phyloP scores from a whole-genome alignment of 2,888 invertebrate genomes.

The Anoplius nigerrimus region DNA sequence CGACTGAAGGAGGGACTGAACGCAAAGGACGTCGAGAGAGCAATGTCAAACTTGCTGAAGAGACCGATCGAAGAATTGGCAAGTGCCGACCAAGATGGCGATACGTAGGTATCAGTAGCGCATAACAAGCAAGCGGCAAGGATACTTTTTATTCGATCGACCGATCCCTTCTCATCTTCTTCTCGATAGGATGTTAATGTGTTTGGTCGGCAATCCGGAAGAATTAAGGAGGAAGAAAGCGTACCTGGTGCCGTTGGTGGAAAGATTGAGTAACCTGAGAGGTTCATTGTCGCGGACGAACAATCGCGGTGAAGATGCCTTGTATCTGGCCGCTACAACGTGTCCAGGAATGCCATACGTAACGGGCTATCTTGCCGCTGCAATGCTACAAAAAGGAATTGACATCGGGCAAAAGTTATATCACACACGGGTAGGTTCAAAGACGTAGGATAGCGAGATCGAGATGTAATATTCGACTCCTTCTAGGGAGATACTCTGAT shows the following conservation, averaged over 20 bases:
- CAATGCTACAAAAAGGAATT: conserved; percentile 60
- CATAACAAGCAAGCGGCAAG: neutral
- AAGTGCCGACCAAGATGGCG: conserved; percentile 61
- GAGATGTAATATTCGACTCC: no score
- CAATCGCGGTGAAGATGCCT: conserved; percentile 63
- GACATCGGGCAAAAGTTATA: conserved; percentile 62
- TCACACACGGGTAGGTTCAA: conserved; percentile 53
- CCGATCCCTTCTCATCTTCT: neutral
- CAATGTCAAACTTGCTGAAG: conserved; percentile 63
- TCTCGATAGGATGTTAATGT: conserved; percentile 62
- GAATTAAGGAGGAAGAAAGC: conserved; percentile 60
- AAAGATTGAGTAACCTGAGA: conserved; percentile 54
- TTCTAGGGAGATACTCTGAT: conserved; percentile 65
- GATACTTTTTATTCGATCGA: neutral
- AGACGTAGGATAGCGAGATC: conserved; percentile 9
- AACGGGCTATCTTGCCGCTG: conserved; percentile 64
- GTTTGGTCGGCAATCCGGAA: conserved; percentile 61
- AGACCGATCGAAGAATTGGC: conserved; percentile 52
- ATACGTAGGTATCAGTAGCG: conserved; percentile 71
- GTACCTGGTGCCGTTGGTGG: conserved; percentile 63
- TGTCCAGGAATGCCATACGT: conserved; percentile 63
- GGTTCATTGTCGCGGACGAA: conserved; percentile 59
- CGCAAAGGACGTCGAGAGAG: conserved; percentile 59
- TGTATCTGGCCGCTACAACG: conserved; percentile 66
- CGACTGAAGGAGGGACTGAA: conserved; percentile 58